Conservation (phyloP, 2,113 vertebrate genomes). For the Phrynocephalus versicolor region DNA sequence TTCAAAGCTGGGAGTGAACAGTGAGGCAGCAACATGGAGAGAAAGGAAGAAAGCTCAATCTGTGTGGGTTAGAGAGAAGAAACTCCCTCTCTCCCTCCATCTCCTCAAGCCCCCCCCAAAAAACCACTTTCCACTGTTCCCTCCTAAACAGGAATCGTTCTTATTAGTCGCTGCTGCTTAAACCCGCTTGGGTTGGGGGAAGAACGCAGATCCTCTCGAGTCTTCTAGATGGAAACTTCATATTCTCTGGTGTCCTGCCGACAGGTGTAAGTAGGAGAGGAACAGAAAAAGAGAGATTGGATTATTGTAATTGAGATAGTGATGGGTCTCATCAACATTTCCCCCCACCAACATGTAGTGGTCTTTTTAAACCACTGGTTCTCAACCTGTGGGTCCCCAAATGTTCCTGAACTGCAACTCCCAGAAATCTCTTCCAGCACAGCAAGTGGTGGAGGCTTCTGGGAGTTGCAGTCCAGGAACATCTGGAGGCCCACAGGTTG, state of each 20-base stretch:
- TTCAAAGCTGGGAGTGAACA: constrained; percentile 30
- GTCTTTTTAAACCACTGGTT: too few species aligned
- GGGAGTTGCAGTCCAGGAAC: too few species aligned
- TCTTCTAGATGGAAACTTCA: constrained; percentile 36
- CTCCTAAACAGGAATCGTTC: constrained; percentile 31
- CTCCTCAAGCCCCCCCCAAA: neutral
- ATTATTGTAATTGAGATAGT: neutral
- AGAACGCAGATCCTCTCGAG: constrained; percentile 12
- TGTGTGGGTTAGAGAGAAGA: constrained; percentile 8
- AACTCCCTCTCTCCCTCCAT: neutral
- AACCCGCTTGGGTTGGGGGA: constrained; percentile 10
- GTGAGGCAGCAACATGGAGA: constrained; percentile 24
- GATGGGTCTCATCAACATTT: too few species aligned
- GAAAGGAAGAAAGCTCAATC: constrained; percentile 12
- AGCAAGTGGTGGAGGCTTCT: too few species aligned
- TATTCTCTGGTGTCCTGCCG: constrained; percentile 37
- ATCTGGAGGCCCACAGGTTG: too few species aligned
- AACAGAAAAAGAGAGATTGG: too few species aligned
- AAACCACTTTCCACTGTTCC: constrained; percentile 32
- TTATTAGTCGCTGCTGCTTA: constrained; percentile 23
- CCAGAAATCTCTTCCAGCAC: too few species aligned
- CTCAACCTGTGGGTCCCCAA: too few species aligned
- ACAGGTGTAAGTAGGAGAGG: too few species aligned
- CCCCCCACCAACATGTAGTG: too few species aligned
- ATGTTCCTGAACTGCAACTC: too few species aligned